phyloP scores from a whole-genome alignment of 1,140 invertebrate species.

The Drosophila kikkawai region DNA sequence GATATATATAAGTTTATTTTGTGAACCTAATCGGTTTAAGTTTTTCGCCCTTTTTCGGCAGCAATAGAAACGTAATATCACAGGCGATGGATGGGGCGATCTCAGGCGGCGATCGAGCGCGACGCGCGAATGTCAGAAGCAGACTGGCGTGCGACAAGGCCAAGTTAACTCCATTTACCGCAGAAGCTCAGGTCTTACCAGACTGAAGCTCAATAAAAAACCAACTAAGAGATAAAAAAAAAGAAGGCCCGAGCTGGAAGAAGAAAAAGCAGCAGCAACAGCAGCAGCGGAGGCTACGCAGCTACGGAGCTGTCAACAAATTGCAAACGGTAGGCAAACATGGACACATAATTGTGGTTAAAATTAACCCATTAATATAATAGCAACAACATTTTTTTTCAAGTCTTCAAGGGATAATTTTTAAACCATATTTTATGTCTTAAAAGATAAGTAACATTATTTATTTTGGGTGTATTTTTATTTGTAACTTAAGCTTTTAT shows the following conservation, averaged over 20 bases:
- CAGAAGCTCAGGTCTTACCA: conserved; percentile 26
- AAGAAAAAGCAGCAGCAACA: conserved; percentile 32
- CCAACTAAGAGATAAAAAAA: conserved; percentile 20
- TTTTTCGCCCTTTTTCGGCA: conserved; percentile 37
- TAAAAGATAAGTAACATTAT: background rate
- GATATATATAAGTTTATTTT: conserved; percentile 38
- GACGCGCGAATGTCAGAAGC: conserved; percentile 59
- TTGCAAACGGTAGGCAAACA: conserved; percentile 56
- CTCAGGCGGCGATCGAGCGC: conserved; percentile 46
- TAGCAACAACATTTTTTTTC: background rate
- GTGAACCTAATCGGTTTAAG: conserved; percentile 62
- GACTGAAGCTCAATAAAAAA: conserved; percentile 33
- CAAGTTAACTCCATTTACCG: conserved; percentile 77
- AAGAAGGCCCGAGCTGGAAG: conserved; percentile 32
- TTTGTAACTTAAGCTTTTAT: too few relatives aligned
- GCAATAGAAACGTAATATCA: conserved; percentile 58
- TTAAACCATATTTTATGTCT: background rate
- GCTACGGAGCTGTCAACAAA: conserved; percentile 33
- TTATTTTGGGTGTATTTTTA: too few relatives aligned
- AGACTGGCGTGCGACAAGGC: conserved; percentile 78
- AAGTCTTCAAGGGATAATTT: background rate
- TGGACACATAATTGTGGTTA: conserved; percentile 21
- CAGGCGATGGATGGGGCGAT: conserved; percentile 34
- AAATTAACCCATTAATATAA: conserved; percentile 17
- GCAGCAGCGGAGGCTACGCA: conserved; percentile 17